Conservation (phyloP, 2,113 vertebrate genomes). For the Heterocephalus glaber region DNA sequence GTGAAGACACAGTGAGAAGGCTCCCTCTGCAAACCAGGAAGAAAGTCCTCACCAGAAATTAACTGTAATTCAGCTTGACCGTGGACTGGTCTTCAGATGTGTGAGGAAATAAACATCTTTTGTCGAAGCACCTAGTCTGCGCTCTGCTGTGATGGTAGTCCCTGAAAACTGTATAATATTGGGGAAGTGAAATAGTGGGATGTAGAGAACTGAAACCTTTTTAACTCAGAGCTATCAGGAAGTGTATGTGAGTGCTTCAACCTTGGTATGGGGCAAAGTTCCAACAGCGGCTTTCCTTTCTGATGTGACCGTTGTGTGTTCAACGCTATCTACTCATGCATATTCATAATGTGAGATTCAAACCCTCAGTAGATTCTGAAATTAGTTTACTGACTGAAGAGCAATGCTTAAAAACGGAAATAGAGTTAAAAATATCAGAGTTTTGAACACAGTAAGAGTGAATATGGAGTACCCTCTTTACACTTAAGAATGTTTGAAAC, state of each 20-base stretch:
- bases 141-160: neutral
- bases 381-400: neutral
- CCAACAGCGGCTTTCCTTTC: neutral
- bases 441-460: neutral
- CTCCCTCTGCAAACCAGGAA: no score
- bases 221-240: neutral
- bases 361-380: neutral
- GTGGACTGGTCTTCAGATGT: neutral
- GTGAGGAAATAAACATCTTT: neutral
- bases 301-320: neutral
- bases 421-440: neutral
- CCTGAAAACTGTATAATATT: neutral
- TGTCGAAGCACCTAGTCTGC: neutral
- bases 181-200: neutral
- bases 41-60: no score
- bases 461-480: neutral
- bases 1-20: neutral
- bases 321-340: no score
- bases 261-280: neutral
- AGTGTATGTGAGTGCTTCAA: neutral
- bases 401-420: neutral
- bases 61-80: neutral
- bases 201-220: neutral
- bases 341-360: neutral
- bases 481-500: neutral